A percentile compares a stretch with the other conserved stretches of the same genome.
Evolutionary conservation across 2,797 vertebrate genomes (phyloP).

Genomic region (Botia kubotai): DNA sequence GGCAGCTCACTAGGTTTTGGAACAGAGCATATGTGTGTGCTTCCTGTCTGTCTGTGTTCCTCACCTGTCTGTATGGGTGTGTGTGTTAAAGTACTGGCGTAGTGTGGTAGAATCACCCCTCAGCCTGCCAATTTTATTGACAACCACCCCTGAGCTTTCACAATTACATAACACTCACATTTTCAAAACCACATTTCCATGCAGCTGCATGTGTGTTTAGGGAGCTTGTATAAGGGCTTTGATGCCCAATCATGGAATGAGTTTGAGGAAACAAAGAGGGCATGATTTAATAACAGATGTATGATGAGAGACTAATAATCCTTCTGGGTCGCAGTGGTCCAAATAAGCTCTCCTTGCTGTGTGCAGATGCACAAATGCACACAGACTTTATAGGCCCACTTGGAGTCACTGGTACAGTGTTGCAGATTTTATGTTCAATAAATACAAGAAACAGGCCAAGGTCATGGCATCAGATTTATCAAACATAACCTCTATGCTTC

Average conservation of each 20-base stretch:
- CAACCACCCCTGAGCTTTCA: slow-evolving; percentile 1
- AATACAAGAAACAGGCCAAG: slow-evolving; percentile 24
- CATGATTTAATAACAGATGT: slow-evolving; percentile 18
- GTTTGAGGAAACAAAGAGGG: slow-evolving; percentile 14
- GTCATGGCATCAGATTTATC: slow-evolving; percentile 6
- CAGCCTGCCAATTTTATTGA: slow-evolving; percentile 1
- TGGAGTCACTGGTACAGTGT: slow-evolving; percentile 14
- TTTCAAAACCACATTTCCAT: background rate
- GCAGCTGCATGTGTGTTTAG: background rate
- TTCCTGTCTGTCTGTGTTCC: background rate
- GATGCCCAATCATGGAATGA: slow-evolving; percentile 20
- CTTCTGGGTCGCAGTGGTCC: background rate
- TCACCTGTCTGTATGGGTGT: background rate
- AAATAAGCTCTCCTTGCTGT: background rate
- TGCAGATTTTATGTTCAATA: slow-evolving; percentile 15
- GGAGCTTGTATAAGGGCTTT: slow-evolving; percentile 13
- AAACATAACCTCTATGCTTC: background rate
- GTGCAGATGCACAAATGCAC: background rate
- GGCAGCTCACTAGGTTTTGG: too few relatives aligned
- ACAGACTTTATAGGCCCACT: background rate
- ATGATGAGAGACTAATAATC: slow-evolving; percentile 8
- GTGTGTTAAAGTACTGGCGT: background rate
- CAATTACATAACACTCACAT: slow-evolving; percentile 4
- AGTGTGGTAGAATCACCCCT: background rate
- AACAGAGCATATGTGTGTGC: background rate